Base-by-base conservation (phyloP, 1,140 invertebrate genomes). In the Drosophila nannoptera region DNA sequence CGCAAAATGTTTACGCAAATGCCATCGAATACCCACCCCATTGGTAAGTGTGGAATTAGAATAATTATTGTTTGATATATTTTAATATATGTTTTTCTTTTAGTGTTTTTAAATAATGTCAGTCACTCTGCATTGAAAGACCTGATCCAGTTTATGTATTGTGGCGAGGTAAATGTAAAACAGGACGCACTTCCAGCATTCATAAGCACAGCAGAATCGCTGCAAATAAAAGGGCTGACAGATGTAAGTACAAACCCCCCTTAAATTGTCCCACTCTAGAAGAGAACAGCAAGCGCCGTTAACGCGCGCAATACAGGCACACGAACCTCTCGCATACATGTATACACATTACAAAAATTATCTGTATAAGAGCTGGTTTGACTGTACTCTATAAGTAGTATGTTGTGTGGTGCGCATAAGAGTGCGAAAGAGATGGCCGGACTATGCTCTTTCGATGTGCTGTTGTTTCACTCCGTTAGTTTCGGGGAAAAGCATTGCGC, bases 101-200 rank as follows among this genome's bases (percentile, higher is more conserved):
- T 89, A 92, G 94, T 96, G 83, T 96, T 96, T 90, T 91, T 97
- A 88, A 95, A 96, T 91, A 94, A 96, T 90, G 93, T 96, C 88
- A 93, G 93, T 89, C 93, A 94, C 89, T 90, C 91, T 65, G 94
- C 95, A 72, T 90, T 96, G 78, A 93, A 93, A 90, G 93, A 95
- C 89, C 92, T 96, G 77, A 92, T 96, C 78, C 93, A 94, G 86
- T 96, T 96, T 90, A 96, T 96, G 94, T 96, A 96, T 88, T 93
- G 94, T 90, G 95, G 95, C 72, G 94, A 96, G 91, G 95, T 96
- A 52, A 95, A 95, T 91, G 94, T 96, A 77, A 94, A 93, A 80
- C 94, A 96, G 90, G 94, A 96, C 88, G 94, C 96, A 77, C 92
- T 96, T 88, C 92, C 93, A 64, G 93, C 93, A 62, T 95, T 96